A percentile compares a stretch with the other conserved stretches of the same genome.
These are phyloP conservation scores for Protophormia terraenovae DNA, from an alignment of 2,888 invertebrate species.

Conservation along the genomic window DNA sequence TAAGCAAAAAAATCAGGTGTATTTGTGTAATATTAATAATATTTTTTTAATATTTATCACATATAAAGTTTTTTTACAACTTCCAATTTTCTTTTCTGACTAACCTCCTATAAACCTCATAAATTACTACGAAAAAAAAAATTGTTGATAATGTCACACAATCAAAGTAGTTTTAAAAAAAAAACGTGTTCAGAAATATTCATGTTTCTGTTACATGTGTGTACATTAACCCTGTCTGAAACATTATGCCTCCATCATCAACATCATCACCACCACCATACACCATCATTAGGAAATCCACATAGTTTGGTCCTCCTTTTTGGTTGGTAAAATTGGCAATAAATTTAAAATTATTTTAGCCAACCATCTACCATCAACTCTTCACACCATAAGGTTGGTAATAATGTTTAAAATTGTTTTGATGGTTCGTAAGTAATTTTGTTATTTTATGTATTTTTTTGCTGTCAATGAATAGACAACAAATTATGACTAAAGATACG, in stretches of 20 bases:
- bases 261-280: constrained; percentile 4
- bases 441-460: constrained; percentile 3
- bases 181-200: constrained; percentile 44
- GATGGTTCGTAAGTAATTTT: background rate
- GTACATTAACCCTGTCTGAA: constrained; percentile 25
- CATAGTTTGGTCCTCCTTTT: background rate
- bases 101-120: background rate
- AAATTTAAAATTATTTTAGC: background rate
- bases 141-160: constrained; percentile 22
- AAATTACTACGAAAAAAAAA: background rate
- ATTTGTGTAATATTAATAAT: too few relatives aligned
- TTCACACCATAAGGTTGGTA: background rate
- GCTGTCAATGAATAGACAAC: background rate
- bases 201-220: constrained; percentile 47
- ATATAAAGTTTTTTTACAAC: too few relatives aligned
- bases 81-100: background rate
- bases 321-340: background rate
- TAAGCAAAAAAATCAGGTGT: too few relatives aligned
- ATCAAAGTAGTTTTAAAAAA: background rate
- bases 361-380: background rate
- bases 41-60: too few relatives aligned
- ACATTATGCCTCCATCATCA: too few relatives aligned
- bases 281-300: too few relatives aligned
- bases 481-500: background rate
- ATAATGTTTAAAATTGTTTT: background rate